Evolutionary conservation across 2,888 invertebrate species (phyloP).

Genomic region (Rhodophaea formosa): DNA sequence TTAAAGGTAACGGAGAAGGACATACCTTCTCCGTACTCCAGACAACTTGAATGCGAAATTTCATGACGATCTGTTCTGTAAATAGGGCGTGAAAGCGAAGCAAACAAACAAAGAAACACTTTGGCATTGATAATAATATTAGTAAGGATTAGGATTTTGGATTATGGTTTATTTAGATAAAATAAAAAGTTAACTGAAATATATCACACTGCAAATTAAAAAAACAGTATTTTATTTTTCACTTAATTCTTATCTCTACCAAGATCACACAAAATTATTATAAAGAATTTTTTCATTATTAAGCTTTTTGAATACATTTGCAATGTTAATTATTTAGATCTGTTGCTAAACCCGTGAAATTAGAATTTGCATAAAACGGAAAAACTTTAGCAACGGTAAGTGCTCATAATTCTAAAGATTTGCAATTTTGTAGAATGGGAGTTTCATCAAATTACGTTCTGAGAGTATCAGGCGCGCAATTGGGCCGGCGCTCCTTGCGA

Average conservation of each 20-base stretch:
- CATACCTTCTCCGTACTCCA: too few relatives aligned
- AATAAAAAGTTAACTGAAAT: too few relatives aligned
- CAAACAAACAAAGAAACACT: too few relatives aligned
- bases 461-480: slow-evolving; percentile 15
- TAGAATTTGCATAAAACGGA: neutral
- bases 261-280: neutral
- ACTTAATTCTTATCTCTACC: neutral
- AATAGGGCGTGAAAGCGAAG: too few relatives aligned
- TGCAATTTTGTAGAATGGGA: slow-evolving; percentile 12
- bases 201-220: too few relatives aligned
- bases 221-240: neutral
- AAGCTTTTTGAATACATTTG: neutral
- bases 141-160: too few relatives aligned
- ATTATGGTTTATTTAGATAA: too few relatives aligned
- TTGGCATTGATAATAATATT: too few relatives aligned
- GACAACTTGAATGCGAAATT: too few relatives aligned
- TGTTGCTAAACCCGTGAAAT: neutral
- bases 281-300: neutral
- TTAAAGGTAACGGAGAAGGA: too few relatives aligned
- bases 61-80: too few relatives aligned
- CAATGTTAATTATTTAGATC: neutral
- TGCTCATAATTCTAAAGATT: slow-evolving; percentile 11
- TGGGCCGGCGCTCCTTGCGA: slow-evolving; percentile 15
- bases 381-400: neutral
- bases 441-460: slow-evolving; percentile 18